Evolutionary conservation across 2,888 invertebrate species (phyloP).

Genomic region (Rhamphomyia laevipes): DNA sequence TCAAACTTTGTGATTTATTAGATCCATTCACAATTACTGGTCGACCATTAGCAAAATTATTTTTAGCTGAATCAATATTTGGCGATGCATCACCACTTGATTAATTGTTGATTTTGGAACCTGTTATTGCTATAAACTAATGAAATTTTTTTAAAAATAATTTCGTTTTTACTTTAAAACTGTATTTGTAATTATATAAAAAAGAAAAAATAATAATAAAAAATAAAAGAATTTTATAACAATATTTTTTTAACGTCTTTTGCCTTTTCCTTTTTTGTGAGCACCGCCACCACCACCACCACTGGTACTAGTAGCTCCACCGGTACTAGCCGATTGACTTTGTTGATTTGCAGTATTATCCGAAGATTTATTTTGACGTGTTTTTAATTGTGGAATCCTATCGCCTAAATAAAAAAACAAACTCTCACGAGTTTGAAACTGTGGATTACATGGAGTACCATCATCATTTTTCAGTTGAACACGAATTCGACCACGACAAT

Average conservation of each 20-base stretch:
- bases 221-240: slow-evolving; percentile 9
- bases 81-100: too few relatives aligned
- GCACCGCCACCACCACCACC: slow-evolving; percentile 22
- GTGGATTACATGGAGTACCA: slow-evolving; percentile 58
- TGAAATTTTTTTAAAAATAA: too few relatives aligned
- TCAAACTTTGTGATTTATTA: neutral
- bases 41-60: too few relatives aligned
- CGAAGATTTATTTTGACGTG: slow-evolving; percentile 45
- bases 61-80: too few relatives aligned
- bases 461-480: slow-evolving; percentile 89
- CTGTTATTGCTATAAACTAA: too few relatives aligned
- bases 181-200: neutral
- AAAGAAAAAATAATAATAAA: neutral
- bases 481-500: slow-evolving; percentile 76
- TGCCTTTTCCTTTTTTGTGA: slow-evolving; percentile 36
- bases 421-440: slow-evolving; percentile 64
- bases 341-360: slow-evolving; percentile 18
- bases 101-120: too few relatives aligned
- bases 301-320: slow-evolving; percentile 16
- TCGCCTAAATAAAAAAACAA: slow-evolving; percentile 66
- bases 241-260: slow-evolving; percentile 22
- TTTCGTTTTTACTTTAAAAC: too few relatives aligned
- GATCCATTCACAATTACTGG: neutral
- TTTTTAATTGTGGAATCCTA: slow-evolving; percentile 84
- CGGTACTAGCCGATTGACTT: slow-evolving; percentile 11